Base-by-base conservation (phyloP, 2,797 vertebrate genomes). In the Telmatherina bonti region DNA sequence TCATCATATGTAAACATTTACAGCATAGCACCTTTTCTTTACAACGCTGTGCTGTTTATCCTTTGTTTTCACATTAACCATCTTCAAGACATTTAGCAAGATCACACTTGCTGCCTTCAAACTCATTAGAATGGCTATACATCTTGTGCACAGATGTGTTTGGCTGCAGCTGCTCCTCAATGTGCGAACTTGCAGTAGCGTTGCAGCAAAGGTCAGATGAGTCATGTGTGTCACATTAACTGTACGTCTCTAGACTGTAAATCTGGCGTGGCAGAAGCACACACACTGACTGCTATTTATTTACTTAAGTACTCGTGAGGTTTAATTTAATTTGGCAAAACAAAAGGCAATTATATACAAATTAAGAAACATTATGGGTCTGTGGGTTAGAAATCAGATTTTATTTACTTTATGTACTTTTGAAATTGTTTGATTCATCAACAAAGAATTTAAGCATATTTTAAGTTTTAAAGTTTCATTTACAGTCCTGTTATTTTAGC, bases 151-250 rank as follows among this genome's bases (percentile, higher is more conserved):
- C 10, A 20, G 18, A 12, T n/a, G 20, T 47, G 18, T 8, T 45
- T 29, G 16, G 3, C 38, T 45, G 20, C 18, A 10, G 55, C 55
- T 36, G 55, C 9, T 36, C 20, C 11, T 33, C 30, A 7, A n/a
- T 35, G 31, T 22, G n/a, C 11, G 22, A 12, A 35, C 55, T 35
- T 13, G 22, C 12, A 24, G 31, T 12, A 29, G 9, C 2, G 27
- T 22, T 62, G 15, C 18, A 47, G 18, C 1, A 16, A 47, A 31
- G 4, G 13, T 20, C 20, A 10, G 27, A 30, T 47, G 27, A 49
- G 29, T 62, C 60, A 47, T 33, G 5, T 49, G n/a, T 62, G 60
- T 62, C 60, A 62, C 43, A 49, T 47, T 60, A 30, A 47, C 60
- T 49, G 60, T 13, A 33, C 2, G 4, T n/a, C 29, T 33, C 18